Evolutionary conservation across 1,140 invertebrate genomes (phyloP).

Genomic region (Bombus haemorrhoidalis): DNA sequence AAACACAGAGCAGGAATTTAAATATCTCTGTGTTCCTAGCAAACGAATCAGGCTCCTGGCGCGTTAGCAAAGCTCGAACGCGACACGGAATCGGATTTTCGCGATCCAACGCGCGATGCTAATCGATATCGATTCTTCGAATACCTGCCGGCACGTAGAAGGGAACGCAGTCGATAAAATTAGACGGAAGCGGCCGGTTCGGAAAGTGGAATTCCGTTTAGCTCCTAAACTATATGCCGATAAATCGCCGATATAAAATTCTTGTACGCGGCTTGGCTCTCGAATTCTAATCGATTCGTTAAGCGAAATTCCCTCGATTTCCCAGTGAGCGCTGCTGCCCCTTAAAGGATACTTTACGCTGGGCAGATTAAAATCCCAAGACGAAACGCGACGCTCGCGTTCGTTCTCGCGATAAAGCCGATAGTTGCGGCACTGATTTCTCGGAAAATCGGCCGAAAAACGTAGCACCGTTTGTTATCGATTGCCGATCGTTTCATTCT

Average conservation of each 20-base stretch:
- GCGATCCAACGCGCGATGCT: slow-evolving; percentile 50
- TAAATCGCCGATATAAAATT: slow-evolving; percentile 58
- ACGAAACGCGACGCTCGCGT: not conserved
- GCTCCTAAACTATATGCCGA: slow-evolving; percentile 55
- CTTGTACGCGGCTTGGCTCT: slow-evolving; percentile 44
- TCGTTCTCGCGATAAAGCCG: not conserved
- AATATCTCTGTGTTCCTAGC: not conserved
- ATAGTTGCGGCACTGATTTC: not conserved
- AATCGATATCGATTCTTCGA: slow-evolving; percentile 58
- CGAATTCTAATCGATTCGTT: slow-evolving; percentile 59
- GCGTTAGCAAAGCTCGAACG: not conserved
- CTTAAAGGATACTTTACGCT: slow-evolving; percentile 40
- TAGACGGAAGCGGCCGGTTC: slow-evolving; percentile 42
- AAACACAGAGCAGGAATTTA: not conserved
- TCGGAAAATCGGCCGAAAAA: not conserved
- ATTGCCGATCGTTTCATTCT: slow-evolving; percentile 41
- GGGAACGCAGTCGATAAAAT: slow-evolving; percentile 37
- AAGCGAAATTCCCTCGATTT: slow-evolving; percentile 53
- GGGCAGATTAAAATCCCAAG: slow-evolving; percentile 35
- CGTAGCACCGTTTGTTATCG: slow-evolving; percentile 18
- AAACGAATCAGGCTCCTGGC: not conserved
- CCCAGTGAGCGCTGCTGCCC: slow-evolving; percentile 11
- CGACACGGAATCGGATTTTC: slow-evolving; percentile 17
- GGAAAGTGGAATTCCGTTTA: slow-evolving; percentile 60
- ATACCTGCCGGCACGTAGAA: slow-evolving; percentile 52